Conservation (phyloP, 2,113 vertebrate species). For the Cyanistes caeruleus region DNA sequence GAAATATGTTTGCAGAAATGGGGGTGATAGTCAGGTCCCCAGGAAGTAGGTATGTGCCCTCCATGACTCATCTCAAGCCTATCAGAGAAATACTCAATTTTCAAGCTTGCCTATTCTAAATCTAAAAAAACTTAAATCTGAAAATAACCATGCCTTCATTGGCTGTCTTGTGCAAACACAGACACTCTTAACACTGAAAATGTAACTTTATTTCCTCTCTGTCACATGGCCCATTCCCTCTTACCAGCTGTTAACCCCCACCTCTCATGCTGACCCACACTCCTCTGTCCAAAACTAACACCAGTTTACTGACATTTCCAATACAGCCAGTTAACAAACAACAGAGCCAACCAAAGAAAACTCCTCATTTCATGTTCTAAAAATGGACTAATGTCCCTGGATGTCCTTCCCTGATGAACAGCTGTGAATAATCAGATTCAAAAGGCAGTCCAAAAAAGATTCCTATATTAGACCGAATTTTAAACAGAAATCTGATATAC, state of each 20-base stretch:
- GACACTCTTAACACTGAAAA: not conserved
- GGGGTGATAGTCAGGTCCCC: not conserved
- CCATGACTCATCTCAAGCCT: not conserved
- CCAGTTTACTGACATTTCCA: slow-evolving; percentile 7
- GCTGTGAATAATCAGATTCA: slow-evolving; percentile 35
- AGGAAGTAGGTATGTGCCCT: not conserved
- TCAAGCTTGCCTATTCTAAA: not conserved
- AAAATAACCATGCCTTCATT: not conserved
- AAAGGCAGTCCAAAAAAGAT: slow-evolving; percentile 8
- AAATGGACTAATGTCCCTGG: slow-evolving; percentile 38
- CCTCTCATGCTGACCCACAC: not conserved
- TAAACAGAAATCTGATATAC: not conserved
- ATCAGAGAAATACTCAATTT: not conserved
- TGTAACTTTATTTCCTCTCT: not conserved
- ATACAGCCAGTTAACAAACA: slow-evolving; percentile 18
- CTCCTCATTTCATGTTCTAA: slow-evolving; percentile 39
- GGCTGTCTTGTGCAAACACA: not conserved
- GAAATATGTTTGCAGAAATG: not conserved
- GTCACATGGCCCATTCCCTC: not conserved
- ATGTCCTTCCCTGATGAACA: slow-evolving; percentile 32
- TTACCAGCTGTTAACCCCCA: not conserved
- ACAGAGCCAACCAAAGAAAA: slow-evolving; percentile 24
- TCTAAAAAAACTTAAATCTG: not conserved
- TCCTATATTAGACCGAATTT: not conserved
- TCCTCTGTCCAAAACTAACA: not conserved